Base-by-base conservation (phyloP, 2,888 invertebrate genomes). In the Mesodorylaimus sp. region DNA sequence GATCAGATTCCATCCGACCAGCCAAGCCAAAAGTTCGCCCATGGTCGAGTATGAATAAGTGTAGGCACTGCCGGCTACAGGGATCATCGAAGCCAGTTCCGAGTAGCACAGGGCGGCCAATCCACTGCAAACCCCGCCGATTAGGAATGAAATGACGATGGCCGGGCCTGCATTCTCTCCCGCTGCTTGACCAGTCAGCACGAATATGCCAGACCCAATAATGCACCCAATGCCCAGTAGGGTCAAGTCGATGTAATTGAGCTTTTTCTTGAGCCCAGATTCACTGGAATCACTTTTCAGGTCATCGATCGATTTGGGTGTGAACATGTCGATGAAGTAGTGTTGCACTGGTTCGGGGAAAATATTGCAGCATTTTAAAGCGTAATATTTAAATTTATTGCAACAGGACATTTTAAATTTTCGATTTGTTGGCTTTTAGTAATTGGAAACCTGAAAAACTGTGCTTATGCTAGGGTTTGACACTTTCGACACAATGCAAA, bases 31-130 rank as follows among this genome's bases (percentile, higher is more conserved):
- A 68, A 89, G 82, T 69, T 91, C 91, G 44, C 91, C 91, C 51
- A 89, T 87, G 3, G 88, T 85, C 54, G 88, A 87, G 71, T 89
- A 91, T 57, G 85, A 83, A 74, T 89, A 91, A 76, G 84, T 84
- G 55, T 71, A 71, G 21, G 68, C 66, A 3, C 68, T 68, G 26
- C 66, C 87, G 0, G 86, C 86, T 2, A 1, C 10, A 0, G 87
- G 87, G 1, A 86, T 85, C 52, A 67, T 57, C 3, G 69, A 65
- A 1, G 69, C 70, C 52, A 70, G 68, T 55, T 72, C 71, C 1
- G 70, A 69, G 54, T 67, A 89, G 69, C 54, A 85, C 72, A 59
- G 78, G 63, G 47, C 86, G 76, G 67, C 85, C 79, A 44, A 77
- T 68, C 85, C 81, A 0, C 86, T 84, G 28, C 84, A 70, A 1